A percentile compares a stretch with the other conserved stretches of the same genome.
phyloP scores from a whole-genome alignment of 2,888 invertebrate species.

The Orthonevra nobilis region DNA sequence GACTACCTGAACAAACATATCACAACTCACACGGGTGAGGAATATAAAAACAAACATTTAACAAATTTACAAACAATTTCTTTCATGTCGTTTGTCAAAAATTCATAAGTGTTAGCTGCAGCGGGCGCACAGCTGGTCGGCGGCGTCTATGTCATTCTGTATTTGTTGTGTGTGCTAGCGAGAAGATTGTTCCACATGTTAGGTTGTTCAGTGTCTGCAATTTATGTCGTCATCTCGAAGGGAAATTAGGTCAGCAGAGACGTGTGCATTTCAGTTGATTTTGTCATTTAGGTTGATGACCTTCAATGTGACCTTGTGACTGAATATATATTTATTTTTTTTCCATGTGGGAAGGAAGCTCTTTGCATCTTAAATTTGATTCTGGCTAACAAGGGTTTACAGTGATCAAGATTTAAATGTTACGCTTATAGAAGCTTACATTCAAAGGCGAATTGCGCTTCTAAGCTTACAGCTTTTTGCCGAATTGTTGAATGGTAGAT shows the following conservation, averaged over 20 bases:
- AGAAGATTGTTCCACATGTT: neutral
- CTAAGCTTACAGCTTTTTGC: too few relatives aligned
- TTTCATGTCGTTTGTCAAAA: constrained; percentile 57
- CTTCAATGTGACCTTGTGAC: constrained; percentile 56
- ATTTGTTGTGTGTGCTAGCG: constrained; percentile 19
- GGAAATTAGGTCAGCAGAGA: constrained; percentile 27
- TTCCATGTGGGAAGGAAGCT: too few relatives aligned
- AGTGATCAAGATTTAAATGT: too few relatives aligned
- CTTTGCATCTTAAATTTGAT: too few relatives aligned
- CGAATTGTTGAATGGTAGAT: too few relatives aligned
- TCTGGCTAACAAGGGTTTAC: too few relatives aligned
- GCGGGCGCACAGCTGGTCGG: neutral
- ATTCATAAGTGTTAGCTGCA: constrained; percentile 36
- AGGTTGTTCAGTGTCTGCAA: constrained; percentile 1
- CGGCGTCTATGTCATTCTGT: constrained; percentile 24
- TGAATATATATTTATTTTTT: too few relatives aligned
- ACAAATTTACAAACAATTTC: constrained; percentile 58
- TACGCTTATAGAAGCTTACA: too few relatives aligned
- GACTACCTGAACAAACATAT: constrained; percentile 80
- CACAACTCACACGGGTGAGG: constrained; percentile 80
- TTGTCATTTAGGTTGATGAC: constrained; percentile 18
- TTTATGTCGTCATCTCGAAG: neutral
- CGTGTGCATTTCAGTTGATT: too few relatives aligned
- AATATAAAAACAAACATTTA: constrained; percentile 61
- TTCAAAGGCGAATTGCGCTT: too few relatives aligned